Base-by-base conservation (phyloP, 2,113 vertebrate genomes). In the Trochalopteron elliotii region DNA sequence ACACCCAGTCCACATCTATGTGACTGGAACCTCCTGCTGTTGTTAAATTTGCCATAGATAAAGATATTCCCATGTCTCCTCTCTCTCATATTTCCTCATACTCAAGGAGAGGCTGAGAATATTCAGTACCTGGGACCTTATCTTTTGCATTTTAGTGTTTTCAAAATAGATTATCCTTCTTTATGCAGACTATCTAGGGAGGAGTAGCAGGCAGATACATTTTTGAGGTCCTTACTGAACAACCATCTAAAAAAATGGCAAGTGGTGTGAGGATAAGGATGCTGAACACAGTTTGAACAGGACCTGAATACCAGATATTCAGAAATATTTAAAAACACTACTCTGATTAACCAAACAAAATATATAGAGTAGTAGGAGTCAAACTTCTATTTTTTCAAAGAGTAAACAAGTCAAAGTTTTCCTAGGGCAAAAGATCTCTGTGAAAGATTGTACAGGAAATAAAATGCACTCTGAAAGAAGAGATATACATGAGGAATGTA, bases 1-100 rank as follows among this genome's bases (percentile, higher is more conserved):
- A 33, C 16, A 50, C 23, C 20, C 88, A 79, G 49, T 8, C 40
- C 16, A 3, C 6, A 47, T 0, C 2, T 30, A 10, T 2, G 11
- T 33, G 65, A 61, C 28, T 47, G 16, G 44, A 92, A 33, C 24
- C 19, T 95, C 33, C 42, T 59, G 35, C 35, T 71, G 39, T 7
- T 57, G 23, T 30, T 88, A 33, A 19, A n/a, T 40, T 67, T 89
- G 37, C 50, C 28, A 20, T 1, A 59, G 30, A 31, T 24, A 72
- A 87, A 90, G 24, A 68, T 12, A 35, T 7, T 55, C 10, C n/a
- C 10, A 19, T 9, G 11, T 45, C 14, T 52, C 33, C 1, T 47
- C 30, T 53, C 4, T 3, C 30, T 61, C 30, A 2, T 55, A 22
- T 61, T 61, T 60, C 35, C 53, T 89, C 12, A 4, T 15, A 27